Percentiles rank a stretch among this genome's conserved stretches.
Evolutionary conservation across 2,888 invertebrate species (phyloP).

Genomic region (Hyposoter didymator): DNA sequence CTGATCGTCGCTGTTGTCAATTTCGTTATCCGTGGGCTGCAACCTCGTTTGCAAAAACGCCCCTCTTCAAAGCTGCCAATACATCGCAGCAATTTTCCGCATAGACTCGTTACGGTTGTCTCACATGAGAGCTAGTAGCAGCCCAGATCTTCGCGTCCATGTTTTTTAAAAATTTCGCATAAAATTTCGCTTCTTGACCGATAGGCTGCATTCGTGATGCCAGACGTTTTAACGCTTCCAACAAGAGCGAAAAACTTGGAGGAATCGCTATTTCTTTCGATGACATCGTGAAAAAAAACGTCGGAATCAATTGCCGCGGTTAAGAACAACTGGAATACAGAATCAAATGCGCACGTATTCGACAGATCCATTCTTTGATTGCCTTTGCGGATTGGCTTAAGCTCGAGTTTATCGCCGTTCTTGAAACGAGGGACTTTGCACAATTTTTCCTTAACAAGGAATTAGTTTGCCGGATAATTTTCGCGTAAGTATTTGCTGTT

Average conservation of each 20-base stretch:
- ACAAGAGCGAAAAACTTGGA: background rate
- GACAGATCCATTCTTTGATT: background rate
- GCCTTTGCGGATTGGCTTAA: background rate
- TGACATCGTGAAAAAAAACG: constrained; percentile 4
- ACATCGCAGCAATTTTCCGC: background rate
- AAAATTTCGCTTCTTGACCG: background rate
- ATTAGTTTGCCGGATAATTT: background rate
- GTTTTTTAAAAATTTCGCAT: background rate
- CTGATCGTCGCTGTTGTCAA: background rate
- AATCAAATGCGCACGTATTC: constrained; percentile 1
- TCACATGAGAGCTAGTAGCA: background rate
- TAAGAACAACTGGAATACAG: background rate
- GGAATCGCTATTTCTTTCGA: background rate
- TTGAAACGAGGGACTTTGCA: background rate
- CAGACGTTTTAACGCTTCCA: constrained; percentile 1
- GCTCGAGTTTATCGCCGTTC: background rate
- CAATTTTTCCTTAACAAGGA: background rate
- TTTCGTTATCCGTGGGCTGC: background rate
- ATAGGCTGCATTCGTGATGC: background rate
- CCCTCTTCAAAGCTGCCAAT: background rate
- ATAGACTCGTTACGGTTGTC: background rate
- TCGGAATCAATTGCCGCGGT: background rate
- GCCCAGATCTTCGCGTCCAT: background rate
- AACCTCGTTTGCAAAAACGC: background rate
- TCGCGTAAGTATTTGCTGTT: background rate